phyloP scores from a whole-genome alignment of 2,888 invertebrate genomes.

The Geophilus truncorum region DNA sequence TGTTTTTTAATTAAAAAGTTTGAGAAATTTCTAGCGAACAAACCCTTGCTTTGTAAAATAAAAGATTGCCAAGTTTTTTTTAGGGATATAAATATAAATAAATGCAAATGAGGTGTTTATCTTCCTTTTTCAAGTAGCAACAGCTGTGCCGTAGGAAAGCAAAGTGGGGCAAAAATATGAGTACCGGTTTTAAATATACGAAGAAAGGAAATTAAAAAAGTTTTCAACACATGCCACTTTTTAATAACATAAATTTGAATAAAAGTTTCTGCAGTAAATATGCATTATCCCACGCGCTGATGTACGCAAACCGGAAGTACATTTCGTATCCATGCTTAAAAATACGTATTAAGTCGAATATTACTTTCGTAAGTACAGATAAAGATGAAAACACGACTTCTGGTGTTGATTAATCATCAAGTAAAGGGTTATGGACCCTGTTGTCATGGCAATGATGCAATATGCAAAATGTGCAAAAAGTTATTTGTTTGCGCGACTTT shows the following conservation, averaged over 20 bases:
- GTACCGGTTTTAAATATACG: not conserved
- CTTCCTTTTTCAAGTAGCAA: not conserved
- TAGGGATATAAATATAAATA: not conserved
- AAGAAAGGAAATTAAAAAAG: not conserved
- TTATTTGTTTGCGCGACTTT: not conserved
- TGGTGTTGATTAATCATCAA: not conserved
- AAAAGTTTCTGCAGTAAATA: too few species aligned
- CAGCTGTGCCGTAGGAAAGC: not conserved
- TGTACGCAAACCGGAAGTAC: too few species aligned
- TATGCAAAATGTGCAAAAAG: not conserved
- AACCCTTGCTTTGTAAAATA: not conserved
- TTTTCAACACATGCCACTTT: not conserved
- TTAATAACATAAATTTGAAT: not conserved
- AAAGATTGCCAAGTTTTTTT: not conserved
- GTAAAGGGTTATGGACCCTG: not conserved
- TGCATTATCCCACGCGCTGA: too few species aligned
- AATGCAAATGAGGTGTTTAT: constrained; percentile 13
- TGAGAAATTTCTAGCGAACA: not conserved
- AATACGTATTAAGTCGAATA: too few species aligned
- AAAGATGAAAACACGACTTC: not conserved
- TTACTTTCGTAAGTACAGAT: too few species aligned
- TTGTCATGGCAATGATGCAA: not conserved
- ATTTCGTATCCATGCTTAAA: too few species aligned
- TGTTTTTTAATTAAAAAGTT: not conserved
- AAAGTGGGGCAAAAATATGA: not conserved